Conservation (phyloP, 2,888 invertebrate species). For the Clitarchus hookeri region DNA sequence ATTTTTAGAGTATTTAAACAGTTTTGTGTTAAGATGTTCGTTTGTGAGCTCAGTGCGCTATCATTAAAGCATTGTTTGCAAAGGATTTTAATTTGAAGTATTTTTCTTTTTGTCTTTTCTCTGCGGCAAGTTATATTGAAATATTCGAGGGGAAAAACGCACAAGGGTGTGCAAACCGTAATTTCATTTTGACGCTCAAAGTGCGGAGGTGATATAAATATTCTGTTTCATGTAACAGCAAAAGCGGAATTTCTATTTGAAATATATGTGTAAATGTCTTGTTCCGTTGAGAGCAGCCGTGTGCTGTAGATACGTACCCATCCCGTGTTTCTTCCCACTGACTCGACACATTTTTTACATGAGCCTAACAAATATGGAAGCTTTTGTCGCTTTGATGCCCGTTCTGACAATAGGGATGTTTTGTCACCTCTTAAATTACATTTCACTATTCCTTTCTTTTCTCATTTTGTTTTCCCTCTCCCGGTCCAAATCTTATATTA, state of each 20-base stretch:
- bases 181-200: background rate
- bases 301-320: background rate
- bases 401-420: conserved; percentile 26
- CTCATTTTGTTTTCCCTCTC: conserved; percentile 5
- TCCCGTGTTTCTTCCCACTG: background rate
- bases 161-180: background rate
- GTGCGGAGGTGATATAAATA: background rate
- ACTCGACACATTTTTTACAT: background rate
- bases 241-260: conserved; percentile 2
- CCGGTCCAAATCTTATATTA: conserved; percentile 22
- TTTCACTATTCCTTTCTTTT: conserved; percentile 22
- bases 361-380: conserved; percentile 22
- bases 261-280: background rate
- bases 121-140: background rate
- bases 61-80: background rate
- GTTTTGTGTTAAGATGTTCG: too few species aligned
- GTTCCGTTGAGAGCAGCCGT: background rate
- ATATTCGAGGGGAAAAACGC: background rate
- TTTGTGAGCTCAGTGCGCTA: background rate
- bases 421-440: conserved; percentile 28
- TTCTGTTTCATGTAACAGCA: background rate
- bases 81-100: background rate
- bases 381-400: conserved; percentile 25
- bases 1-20: too few species aligned
- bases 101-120: background rate